Evolutionary conservation across 1,140 invertebrate species (phyloP).

Genomic region (Prorops nasuta): DNA sequence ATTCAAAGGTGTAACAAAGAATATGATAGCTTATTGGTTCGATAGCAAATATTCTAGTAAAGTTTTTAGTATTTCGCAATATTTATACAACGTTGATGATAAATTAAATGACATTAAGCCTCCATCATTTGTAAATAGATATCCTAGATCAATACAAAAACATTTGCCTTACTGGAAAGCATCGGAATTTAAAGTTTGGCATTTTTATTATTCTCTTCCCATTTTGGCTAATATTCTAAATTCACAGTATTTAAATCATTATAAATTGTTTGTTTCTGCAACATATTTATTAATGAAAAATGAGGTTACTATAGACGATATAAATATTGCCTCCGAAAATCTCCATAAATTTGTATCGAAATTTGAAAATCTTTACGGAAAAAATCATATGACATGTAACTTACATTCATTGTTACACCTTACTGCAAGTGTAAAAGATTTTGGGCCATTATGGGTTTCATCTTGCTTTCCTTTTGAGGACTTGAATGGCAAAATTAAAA

Average conservation of each 20-base stretch:
- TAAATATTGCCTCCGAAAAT: neutral
- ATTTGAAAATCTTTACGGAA: conserved; percentile 2
- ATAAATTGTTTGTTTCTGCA: neutral
- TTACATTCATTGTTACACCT: conserved; percentile 13
- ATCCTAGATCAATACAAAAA: too few relatives aligned
- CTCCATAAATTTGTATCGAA: too few relatives aligned
- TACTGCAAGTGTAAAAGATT: conserved; percentile 1
- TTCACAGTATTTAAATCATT: neutral
- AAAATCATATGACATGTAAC: conserved; percentile 8
- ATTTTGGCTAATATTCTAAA: neutral
- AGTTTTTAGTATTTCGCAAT: neutral
- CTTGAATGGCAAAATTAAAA: conserved; percentile 9
- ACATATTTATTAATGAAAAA: neutral
- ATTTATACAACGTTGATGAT: neutral
- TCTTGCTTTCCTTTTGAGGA: conserved; percentile 15
- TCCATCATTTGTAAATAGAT: neutral
- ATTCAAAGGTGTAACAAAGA: neutral
- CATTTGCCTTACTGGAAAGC: neutral
- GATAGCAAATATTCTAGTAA: neutral
- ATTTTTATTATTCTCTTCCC: neutral
- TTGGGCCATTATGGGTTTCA: conserved; percentile 10
- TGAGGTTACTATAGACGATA: neutral
- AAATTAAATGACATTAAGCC: neutral
- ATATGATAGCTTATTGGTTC: neutral
- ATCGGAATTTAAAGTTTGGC: neutral